These are phyloP conservation scores for Gerosis bhagava DNA, from an alignment of 2,888 invertebrate genomes.

Conservation along the genomic window DNA sequence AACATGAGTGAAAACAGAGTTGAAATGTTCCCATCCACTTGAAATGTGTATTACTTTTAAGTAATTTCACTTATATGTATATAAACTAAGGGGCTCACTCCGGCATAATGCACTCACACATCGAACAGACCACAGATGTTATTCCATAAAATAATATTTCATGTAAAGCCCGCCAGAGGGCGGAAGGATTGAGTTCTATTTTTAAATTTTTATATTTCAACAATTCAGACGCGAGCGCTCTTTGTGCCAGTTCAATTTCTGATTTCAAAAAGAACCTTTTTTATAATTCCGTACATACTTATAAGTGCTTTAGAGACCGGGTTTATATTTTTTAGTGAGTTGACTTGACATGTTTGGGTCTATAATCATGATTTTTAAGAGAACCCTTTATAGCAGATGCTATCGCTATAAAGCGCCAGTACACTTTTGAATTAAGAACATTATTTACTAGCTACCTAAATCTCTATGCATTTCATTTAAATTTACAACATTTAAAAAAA, in stretches of 20 bases:
- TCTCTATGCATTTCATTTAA: too few relatives aligned
- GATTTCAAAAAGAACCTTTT: conserved; percentile 25
- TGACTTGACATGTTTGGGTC: background rate
- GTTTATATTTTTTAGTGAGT: conserved; percentile 5
- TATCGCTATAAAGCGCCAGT: too few relatives aligned
- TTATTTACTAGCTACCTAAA: too few relatives aligned
- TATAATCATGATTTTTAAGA: too few relatives aligned
- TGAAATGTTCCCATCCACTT: conserved; percentile 72
- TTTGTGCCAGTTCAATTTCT: conserved; percentile 41
- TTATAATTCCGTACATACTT: too few relatives aligned
- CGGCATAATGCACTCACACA: conserved; percentile 58
- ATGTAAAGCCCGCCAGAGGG: conserved; percentile 80
- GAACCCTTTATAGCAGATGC: too few relatives aligned
- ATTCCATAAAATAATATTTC: conserved; percentile 83
- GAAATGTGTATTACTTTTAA: conserved; percentile 70
- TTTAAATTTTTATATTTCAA: conserved; percentile 76
- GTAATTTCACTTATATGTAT: conserved; percentile 74
- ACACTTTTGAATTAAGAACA: too few relatives aligned
- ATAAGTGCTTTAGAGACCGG: conserved; percentile 1
- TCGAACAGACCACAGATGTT: conserved; percentile 70
- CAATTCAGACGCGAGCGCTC: conserved; percentile 58
- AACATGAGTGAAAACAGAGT: conserved; percentile 55
- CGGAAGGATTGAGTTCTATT: conserved; percentile 82
- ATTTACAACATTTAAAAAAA: too few relatives aligned
- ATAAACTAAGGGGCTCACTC: conserved; percentile 57